phyloP scores from a whole-genome alignment of 23 tunicate genomes.

The Styela plicata region DNA sequence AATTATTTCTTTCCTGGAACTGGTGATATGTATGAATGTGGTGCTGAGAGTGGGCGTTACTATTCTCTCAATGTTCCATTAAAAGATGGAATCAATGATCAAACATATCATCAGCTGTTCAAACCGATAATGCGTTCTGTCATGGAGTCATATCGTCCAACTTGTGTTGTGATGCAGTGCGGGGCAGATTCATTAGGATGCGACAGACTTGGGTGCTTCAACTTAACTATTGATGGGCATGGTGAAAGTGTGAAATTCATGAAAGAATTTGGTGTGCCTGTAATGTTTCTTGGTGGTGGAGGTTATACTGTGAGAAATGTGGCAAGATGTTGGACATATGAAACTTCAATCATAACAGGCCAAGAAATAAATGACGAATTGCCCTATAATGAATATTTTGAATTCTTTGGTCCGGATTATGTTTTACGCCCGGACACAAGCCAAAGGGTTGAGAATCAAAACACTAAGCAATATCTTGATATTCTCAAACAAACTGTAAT shows the following conservation, averaged over 20 bases:
- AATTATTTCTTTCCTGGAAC: slow-evolving; percentile 98
- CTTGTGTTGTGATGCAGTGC: slow-evolving; percentile 99
- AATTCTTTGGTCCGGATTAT: slow-evolving; percentile 98
- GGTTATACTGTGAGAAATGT: slow-evolving; percentile 98
- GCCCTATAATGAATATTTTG: slow-evolving; percentile 92
- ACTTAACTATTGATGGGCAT: slow-evolving; percentile 97
- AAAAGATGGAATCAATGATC: slow-evolving; percentile 94
- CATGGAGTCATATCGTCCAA: slow-evolving; percentile 88
- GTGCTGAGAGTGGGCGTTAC: slow-evolving; percentile 92
- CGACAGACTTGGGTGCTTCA: slow-evolving; percentile 98
- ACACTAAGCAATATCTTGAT: slow-evolving; percentile 90
- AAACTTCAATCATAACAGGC: slow-evolving; percentile 96
- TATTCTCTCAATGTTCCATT: slow-evolving; percentile 98
- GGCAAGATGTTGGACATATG: slow-evolving; percentile 99
- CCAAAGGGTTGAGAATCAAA: slow-evolving; percentile 87
- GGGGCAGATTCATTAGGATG: slow-evolving; percentile 99
- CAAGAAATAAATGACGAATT: slow-evolving; percentile 82
- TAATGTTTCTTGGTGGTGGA: slow-evolving; percentile 99
- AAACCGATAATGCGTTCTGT: slow-evolving; percentile 92
- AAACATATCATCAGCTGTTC: slow-evolving; percentile 82
- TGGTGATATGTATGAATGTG: slow-evolving; percentile 98
- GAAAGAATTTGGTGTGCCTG: slow-evolving; percentile 89
- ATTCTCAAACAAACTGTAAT: slow-evolving; percentile 60
- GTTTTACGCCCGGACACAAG: slow-evolving; percentile 93
- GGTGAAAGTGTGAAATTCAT: slow-evolving; percentile 95